Evolutionary conservation across 1,140 invertebrate genomes (phyloP).

Genomic region (Hirudo medicinalis): DNA sequence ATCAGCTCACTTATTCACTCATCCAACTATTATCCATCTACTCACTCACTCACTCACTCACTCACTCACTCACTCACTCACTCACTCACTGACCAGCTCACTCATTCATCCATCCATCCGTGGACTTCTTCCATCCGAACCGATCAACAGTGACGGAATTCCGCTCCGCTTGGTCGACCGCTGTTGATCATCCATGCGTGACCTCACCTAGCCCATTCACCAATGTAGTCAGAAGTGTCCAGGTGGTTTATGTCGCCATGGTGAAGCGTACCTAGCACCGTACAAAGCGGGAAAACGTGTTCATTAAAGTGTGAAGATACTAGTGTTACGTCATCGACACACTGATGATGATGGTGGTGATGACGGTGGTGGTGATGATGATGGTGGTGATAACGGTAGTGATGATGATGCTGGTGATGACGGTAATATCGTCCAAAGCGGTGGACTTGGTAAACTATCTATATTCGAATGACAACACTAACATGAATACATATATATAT

Average conservation of each 20-base stretch:
- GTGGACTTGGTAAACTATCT: no score
- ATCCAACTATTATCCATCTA: conserved; percentile 16
- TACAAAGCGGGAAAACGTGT: not conserved
- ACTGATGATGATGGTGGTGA: conserved; percentile 1
- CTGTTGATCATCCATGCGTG: no score
- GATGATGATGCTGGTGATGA: no score
- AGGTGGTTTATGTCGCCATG: no score
- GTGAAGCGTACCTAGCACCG: no score
- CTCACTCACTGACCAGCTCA: conserved; percentile 22
- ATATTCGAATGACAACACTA: no score
- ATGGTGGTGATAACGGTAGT: no score
- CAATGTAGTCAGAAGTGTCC: no score
- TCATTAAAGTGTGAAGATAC: not conserved
- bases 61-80: conserved; percentile 23
- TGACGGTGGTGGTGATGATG: conserved; percentile 16
- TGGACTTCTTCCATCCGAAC: conserved; percentile 2
- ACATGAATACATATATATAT: no score
- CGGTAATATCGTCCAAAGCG: no score
- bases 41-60: conserved; percentile 22
- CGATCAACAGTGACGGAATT: not conserved
- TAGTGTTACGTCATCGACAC: not conserved
- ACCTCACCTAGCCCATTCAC: no score
- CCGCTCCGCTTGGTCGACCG: no score
- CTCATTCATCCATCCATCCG: conserved; percentile 15
- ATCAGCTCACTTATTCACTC: conserved; percentile 23